Percentiles rank a stretch among this genome's conserved stretches.
phyloP scores from a whole-genome alignment of 2,888 invertebrate genomes.

The Brenthis ino region DNA sequence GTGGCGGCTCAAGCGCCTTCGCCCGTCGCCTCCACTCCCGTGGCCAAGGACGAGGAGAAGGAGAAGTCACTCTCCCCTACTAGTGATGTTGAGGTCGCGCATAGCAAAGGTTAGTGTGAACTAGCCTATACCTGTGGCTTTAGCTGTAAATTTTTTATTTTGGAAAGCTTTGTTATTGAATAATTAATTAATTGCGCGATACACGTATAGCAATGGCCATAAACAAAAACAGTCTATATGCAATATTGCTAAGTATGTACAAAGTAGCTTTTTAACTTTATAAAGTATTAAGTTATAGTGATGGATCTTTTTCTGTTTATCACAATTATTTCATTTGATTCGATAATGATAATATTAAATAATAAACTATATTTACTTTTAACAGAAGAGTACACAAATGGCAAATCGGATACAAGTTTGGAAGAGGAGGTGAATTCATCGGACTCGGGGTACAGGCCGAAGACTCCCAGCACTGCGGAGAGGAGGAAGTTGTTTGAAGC shows the following conservation, averaged over 20 bases:
- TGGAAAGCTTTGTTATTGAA: too few relatives aligned
- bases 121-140: neutral
- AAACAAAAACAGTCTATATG: too few relatives aligned
- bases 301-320: too few relatives aligned
- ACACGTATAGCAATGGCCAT: too few relatives aligned
- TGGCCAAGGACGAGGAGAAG: slow-evolving; percentile 62
- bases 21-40: slow-evolving; percentile 56
- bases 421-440: slow-evolving; percentile 85
- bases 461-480: slow-evolving; percentile 90
- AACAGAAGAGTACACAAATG: slow-evolving; percentile 78
- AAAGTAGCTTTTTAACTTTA: too few relatives aligned
- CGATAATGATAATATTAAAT: too few relatives aligned
- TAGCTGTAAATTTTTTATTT: neutral
- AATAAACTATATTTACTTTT: too few relatives aligned
- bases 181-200: too few relatives aligned
- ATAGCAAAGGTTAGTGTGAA: slow-evolving; percentile 60
- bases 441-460: slow-evolving; percentile 86
- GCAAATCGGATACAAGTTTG: slow-evolving; percentile 83
- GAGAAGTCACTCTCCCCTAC: slow-evolving; percentile 79
- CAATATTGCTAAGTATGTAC: too few relatives aligned
- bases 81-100: slow-evolving; percentile 69
- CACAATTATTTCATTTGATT: too few relatives aligned
- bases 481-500: slow-evolving; percentile 88
- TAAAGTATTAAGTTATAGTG: too few relatives aligned
- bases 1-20: slow-evolving; percentile 53